Conservation (phyloP, 2,888 invertebrate genomes). For the Lepidonotus clava region DNA sequence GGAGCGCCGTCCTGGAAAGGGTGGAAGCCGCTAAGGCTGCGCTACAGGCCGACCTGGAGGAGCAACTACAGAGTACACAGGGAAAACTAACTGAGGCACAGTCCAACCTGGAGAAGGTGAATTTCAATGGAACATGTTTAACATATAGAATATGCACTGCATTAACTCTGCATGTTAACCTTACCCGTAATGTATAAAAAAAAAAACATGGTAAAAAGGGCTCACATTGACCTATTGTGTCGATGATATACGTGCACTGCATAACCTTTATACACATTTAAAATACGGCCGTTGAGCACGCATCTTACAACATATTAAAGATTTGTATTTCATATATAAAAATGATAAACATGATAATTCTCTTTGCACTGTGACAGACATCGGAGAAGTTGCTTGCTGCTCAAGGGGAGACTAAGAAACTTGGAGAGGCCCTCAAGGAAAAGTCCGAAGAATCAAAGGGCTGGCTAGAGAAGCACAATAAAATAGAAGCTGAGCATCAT, state of each 20-base stretch:
- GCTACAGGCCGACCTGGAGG: conserved; percentile 27
- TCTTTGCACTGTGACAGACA: no score
- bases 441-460: background rate
- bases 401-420: background rate
- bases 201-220: background rate
- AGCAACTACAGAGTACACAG: background rate
- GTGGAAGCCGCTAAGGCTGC: conserved; percentile 17
- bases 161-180: no score
- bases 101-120: conserved; percentile 26
- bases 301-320: no score
- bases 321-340: no score
- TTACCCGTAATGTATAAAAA: background rate
- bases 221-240: background rate
- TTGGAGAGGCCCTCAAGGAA: background rate
- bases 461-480: background rate
- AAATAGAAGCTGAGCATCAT: conserved; percentile 16
- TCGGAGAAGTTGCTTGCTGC: background rate
- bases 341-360: no score
- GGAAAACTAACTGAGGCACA: background rate
- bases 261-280: background rate
- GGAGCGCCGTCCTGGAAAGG: background rate
- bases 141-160: no score
- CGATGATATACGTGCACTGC: background rate
- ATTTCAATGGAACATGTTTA: no score
- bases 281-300: no score